Evolutionary conservation across 1,140 invertebrate genomes (phyloP), one percentile per base, ranked within the genome.

Genomic region (Bacillus rossius): DNA sequence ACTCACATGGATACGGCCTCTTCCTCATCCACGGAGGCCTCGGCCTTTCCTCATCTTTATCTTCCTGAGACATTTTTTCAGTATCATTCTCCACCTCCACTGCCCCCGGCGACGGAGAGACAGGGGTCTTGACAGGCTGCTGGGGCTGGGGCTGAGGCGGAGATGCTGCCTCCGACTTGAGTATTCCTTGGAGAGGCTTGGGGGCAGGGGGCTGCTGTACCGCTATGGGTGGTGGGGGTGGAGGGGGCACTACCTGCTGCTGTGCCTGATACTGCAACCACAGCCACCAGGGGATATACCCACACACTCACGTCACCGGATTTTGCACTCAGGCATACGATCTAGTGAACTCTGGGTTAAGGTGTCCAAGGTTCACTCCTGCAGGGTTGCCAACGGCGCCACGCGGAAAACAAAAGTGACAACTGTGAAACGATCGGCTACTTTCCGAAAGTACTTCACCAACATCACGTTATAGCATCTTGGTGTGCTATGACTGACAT

Each of bases 251-350:
- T 23, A 43, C 40, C 54, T 22, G 56, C 25, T 51, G 48, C 49
- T 59, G 49, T 34, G 25, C 26, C 38, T 59, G 57, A 53, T 59
- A 40, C 57, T 59, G 57, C 22, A 59, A 59, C 20, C 16, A 58
- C 41, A 59, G 57, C 57, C 57, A 59, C 40, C 49, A 51, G 57
- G 57, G 57, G 57, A 59, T 59, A 59, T 59, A 59, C 50, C 57
- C 57, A 59, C 57, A 59, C 57, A 59, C 52, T 53, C 40, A 59
- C 57, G 20, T 59, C 51, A 45, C 49, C 19, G 57, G 57, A 59
- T 59, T 54, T 37, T 45, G 45, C 57, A 59, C 57, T 59, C 57
- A 51, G 57, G 57, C 50, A 52, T 53, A 52, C 29, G 29, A 34
- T 34, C 29, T 34, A 34, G 29, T 34, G 29, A 4, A 34, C 29